phyloP scores from a whole-genome alignment of 2,797 vertebrate genomes.

The Diplodus puntazzo region DNA sequence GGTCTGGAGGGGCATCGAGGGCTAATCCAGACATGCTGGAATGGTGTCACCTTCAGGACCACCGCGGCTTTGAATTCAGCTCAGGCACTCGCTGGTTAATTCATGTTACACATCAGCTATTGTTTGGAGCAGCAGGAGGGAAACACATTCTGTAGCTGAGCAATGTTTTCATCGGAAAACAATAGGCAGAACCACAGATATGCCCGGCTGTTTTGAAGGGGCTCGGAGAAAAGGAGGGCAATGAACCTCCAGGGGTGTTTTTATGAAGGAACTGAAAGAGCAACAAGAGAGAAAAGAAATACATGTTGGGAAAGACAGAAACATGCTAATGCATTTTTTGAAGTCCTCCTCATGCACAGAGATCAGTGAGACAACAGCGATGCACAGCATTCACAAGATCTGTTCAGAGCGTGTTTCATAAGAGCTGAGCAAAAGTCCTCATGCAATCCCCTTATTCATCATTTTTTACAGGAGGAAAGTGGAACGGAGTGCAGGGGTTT shows the following conservation, averaged over 20 bases:
- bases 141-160: constrained; percentile 64
- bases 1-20: constrained; percentile 21
- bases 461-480: constrained; percentile 45
- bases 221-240: constrained; percentile 41
- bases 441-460: constrained; percentile 54
- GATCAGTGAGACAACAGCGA: constrained; percentile 4
- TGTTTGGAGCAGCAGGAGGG: constrained; percentile 62
- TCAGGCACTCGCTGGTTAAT: constrained; percentile 42
- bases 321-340: constrained; percentile 19
- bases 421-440: constrained; percentile 30
- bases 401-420: constrained; percentile 18
- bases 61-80: constrained; percentile 33
- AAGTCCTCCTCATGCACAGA: constrained; percentile 10
- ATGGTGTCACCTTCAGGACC: constrained; percentile 56
- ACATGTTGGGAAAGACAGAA: constrained; percentile 19
- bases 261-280: constrained; percentile 49
- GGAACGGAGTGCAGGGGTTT: constrained; percentile 39
- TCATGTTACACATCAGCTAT: constrained; percentile 49
- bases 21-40: constrained; percentile 56
- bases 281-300: constrained; percentile 34
- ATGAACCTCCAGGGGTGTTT: constrained; percentile 52
- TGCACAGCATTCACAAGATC: constrained; percentile 24
- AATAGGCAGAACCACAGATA: constrained; percentile 69
- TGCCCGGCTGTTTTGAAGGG: constrained; percentile 44
- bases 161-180: constrained; percentile 67